Evolutionary conservation across 2,113 vertebrate genomes (phyloP).

Genomic region (Himantopus leucocephalus): DNA sequence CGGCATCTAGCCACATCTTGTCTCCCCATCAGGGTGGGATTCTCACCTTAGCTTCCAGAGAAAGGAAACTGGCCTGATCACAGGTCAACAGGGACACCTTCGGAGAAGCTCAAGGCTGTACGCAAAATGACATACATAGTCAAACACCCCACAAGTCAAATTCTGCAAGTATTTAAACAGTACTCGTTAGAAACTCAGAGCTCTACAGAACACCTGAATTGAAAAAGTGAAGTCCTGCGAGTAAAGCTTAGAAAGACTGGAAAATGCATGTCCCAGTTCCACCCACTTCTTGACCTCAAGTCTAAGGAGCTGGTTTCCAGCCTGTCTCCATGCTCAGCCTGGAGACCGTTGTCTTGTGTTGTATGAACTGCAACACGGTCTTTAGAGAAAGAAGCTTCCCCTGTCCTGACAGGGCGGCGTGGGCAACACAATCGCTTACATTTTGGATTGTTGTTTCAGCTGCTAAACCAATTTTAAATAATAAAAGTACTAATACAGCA

Average conservation of each 20-base stretch:
- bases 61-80: not conserved
- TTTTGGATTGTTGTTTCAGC: constrained; percentile 5
- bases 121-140: not conserved
- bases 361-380: not conserved
- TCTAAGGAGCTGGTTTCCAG: not conserved
- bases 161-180: not conserved
- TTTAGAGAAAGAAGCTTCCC: not conserved
- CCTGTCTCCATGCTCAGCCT: not conserved
- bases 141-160: not conserved
- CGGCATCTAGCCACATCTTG: not conserved
- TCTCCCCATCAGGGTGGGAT: not conserved
- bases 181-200: not conserved
- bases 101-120: not conserved
- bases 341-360: accelerated
- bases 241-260: not conserved
- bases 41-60: not conserved
- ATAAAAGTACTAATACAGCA: not conserved
- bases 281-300: not conserved
- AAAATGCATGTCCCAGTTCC: accelerated
- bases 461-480: not conserved
- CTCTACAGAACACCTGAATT: not conserved
- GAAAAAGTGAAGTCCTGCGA: not conserved
- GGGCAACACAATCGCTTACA: not conserved
- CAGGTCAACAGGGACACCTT: not conserved
- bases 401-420: not conserved